Evolutionary conservation across 1,140 invertebrate species (phyloP), one percentile per base, ranked within the genome.

Genomic region (Chrysomallon squamiferum): DNA sequence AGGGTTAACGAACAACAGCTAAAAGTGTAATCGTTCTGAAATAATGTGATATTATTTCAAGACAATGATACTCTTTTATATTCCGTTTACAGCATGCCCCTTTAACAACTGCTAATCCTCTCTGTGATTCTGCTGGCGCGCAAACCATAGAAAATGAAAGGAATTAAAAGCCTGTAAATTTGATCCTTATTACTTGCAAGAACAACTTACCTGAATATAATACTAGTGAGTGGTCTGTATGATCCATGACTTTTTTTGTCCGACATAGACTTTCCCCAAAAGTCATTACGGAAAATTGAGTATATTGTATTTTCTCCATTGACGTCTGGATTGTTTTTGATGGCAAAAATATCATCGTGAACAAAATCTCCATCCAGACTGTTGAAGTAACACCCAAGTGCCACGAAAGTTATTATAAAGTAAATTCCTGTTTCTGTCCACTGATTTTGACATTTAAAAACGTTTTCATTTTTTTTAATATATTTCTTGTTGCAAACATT

Each of bases 251-350:
- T 86, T 20, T 54, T 69, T 25, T 94, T 93, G 90, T 96, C 95
- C 77, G 93, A 90, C 90, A 98, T 97, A 58, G 94, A 93, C 66
- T 93, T 96, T 62, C 95, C 95, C 95, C 95, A 98, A 81, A 97
- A 98, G 86, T 97, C 95, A 85, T 97, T 95, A 76, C 91, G 89
- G 85, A 96, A 95, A 41, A 97, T 90, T 85, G 95, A 93, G 59
- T 90, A 90, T 45, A 95, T 83, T 1, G 93, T 92, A 45, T 93
- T 94, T 77, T 94, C 91, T 4, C 93, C 93, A 74, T 93, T 88
- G 54, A 97, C 86, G 85, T 97, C 95, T 74, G 93, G 89, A 87
- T 98, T 97, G 74, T 96, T 94, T 86, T 93, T 93, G 78, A 97
- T 95, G 22, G 95, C 95, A 85, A 93, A 95, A 73, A 96, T 93